Evolutionary conservation across 2,888 invertebrate genomes (phyloP), one percentile per base, ranked within the genome.

Genomic region (Parnassius apollo): DNA sequence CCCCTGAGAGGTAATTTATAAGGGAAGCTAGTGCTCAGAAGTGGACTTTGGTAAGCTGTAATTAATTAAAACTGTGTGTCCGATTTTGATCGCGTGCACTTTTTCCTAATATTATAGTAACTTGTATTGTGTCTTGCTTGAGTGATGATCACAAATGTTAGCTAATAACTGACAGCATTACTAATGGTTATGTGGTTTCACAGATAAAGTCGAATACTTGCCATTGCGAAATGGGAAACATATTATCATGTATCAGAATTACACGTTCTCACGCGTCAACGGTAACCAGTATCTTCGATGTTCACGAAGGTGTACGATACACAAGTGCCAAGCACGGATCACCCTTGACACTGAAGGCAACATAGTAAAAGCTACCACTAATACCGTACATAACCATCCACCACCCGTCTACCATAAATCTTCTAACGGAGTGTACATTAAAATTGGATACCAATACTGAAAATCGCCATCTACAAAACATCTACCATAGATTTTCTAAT

Each of bases 361-460:
- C 13, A 55, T 63, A 10, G 53, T 57, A 1, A 42, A 22, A 25
- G 12, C 12, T 51, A 42, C 65, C 18, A 10, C 46, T 3, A n/a
- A 66, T 2, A 65, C 62, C 0, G 50, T 66, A 2, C 79, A 81
- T 59, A 78, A 71, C 57, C 80, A 81, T 46, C 62, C 54, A 45
- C 69, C 70, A 9, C 73, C 71, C 70, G 62, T 45, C 9, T 74
- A 57, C 22, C 46, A 42, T 18, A 56, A 48, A 49, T 58, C 62
- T 1, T 8, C 42, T 4, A 44, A 42, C 9, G 66, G 68, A 9
- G 9, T 25, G 49, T 66, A 66, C 44, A 52, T 66, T 13, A 66
- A 55, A 59, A 35, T 55, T 45, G 13, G 18, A n/a, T 45, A 22
- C 35, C 35, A 35, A 35, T 35, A 35, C 35, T 35, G 35, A 35